phyloP scores from a whole-genome alignment of 2,113 vertebrate genomes.

The Labeo catla region DNA sequence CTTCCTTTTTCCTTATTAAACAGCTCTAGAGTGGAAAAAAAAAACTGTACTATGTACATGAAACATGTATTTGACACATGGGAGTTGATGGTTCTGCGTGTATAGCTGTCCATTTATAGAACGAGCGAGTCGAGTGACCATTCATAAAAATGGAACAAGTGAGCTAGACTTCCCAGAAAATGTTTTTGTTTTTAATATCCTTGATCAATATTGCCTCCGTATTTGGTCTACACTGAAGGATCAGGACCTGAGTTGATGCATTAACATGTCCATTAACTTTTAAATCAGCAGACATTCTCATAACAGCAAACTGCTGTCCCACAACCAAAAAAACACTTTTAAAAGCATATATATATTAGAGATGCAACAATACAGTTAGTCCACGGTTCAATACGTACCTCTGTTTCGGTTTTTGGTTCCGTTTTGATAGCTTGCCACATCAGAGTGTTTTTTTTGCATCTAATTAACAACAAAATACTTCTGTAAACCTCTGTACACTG shows the following conservation, averaged over 20 bases:
- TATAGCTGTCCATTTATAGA: conserved; percentile 18
- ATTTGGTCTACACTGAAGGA: neutral
- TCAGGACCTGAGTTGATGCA: neutral
- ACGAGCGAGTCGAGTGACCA: neutral
- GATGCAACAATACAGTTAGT: too few species aligned
- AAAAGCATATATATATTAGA: too few species aligned
- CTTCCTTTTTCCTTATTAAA: conserved; percentile 70
- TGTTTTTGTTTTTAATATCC: conserved; percentile 9
- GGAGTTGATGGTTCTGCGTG: neutral
- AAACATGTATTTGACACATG: conserved; percentile 4
- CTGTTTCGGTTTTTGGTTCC: too few species aligned
- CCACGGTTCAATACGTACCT: too few species aligned
- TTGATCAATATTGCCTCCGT: neutral
- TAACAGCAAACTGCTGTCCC: too few species aligned
- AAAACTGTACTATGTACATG: conserved; percentile 57
- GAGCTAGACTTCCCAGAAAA: conserved; percentile 15
- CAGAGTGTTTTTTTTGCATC: too few species aligned
- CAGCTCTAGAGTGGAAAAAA: conserved; percentile 53
- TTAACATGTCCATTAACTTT: neutral
- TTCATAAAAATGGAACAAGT: conserved; percentile 11
- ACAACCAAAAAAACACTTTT: too few species aligned
- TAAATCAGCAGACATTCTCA: neutral
- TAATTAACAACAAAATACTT: too few species aligned
- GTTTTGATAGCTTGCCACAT: too few species aligned
- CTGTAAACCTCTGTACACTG: too few species aligned